Evolutionary conservation across 2,888 invertebrate species (phyloP).

Genomic region (Platynereis dumerilii): DNA sequence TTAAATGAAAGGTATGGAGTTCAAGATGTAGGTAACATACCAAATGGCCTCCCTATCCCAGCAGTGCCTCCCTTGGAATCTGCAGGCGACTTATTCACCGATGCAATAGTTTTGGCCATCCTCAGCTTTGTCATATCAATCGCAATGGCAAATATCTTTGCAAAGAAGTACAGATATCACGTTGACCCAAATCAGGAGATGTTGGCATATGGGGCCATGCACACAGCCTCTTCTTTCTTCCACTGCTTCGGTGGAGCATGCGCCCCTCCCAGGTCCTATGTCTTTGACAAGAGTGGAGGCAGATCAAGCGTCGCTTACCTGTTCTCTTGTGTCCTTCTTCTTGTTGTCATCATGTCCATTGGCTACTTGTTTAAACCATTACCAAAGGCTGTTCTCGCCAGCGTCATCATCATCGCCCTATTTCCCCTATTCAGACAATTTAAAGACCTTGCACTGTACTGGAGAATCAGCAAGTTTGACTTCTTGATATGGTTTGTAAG

Average conservation of each 20-base stretch:
- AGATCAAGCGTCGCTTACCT: conserved; percentile 49
- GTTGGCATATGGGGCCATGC: conserved; percentile 62
- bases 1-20: not conserved
- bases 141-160: conserved; percentile 41
- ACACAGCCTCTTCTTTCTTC: conserved; percentile 61
- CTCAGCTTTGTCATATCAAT: conserved; percentile 39
- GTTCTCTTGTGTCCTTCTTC: conserved; percentile 50
- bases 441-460: conserved; percentile 72
- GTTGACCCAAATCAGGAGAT: conserved; percentile 51
- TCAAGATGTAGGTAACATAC: conserved; percentile 40
- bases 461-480: conserved; percentile 80
- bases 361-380: conserved; percentile 54
- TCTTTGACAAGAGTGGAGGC: conserved; percentile 56
- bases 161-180: conserved; percentile 37
- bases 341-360: conserved; percentile 54
- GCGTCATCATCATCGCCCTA: conserved; percentile 64
- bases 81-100: not conserved
- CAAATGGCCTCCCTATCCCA: conserved; percentile 52
- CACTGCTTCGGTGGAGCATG: conserved; percentile 64
- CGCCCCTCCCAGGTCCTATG: conserved; percentile 60
- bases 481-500: conserved; percentile 67
- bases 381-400: conserved; percentile 60
- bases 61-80: conserved; percentile 47
- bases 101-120: conserved; percentile 33
- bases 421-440: conserved; percentile 70